Percentiles rank a stretch among this genome's conserved stretches.
Conservation (phyloP, 2,113 vertebrate genomes). For the Barnardius zonarius region DNA sequence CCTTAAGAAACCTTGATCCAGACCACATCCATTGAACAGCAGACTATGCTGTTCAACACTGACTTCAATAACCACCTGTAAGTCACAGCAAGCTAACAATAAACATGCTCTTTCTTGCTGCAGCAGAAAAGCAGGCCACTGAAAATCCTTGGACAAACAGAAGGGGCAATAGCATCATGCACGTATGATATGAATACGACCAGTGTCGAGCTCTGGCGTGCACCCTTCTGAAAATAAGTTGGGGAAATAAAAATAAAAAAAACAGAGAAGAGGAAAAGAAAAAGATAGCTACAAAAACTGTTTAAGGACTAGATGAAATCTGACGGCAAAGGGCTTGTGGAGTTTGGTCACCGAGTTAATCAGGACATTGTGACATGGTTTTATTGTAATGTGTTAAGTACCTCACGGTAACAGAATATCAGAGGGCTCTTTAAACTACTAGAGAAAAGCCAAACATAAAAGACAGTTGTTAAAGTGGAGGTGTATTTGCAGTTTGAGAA, state of each 20-base stretch:
- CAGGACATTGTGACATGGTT: not conserved
- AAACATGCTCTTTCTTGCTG: slow-evolving; percentile 4
- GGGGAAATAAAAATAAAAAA: not conserved
- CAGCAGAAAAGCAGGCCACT: not conserved
- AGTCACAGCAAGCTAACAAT: slow-evolving; percentile 32
- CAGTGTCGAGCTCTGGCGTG: not conserved
- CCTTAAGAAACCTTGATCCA: not conserved
- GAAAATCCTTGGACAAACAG: slow-evolving; percentile 30
- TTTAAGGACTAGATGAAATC: not conserved
- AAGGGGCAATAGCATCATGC: not conserved
- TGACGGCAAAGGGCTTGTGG: not conserved
- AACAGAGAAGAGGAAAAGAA: not conserved
- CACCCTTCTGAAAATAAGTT: not conserved
- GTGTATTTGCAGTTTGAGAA: not conserved
- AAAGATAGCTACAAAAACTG: not conserved
- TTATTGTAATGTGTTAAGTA: not conserved
- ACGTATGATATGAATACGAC: not conserved
- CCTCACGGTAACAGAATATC: not conserved
- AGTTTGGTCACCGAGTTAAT: not conserved
- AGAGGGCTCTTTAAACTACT: not conserved
- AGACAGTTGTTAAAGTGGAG: not conserved
- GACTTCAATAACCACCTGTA: not conserved
- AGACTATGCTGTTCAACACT: not conserved
- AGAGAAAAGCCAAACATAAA: not conserved
- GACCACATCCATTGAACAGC: not conserved